These are phyloP conservation scores for Phoxinus phoxinus DNA, from an alignment of 2,113 vertebrate species.

Conservation along the genomic window DNA sequence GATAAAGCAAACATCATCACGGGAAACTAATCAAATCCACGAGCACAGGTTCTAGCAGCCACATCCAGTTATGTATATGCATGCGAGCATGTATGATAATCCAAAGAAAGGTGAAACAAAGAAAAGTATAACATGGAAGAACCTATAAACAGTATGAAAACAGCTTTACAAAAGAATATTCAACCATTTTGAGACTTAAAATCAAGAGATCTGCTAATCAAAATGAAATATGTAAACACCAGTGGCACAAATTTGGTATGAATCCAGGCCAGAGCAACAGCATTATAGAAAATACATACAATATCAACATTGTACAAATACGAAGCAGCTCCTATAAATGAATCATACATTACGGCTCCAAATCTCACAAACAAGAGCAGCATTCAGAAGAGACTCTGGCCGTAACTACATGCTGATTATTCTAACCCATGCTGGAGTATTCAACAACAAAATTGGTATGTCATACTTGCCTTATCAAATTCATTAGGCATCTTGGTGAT, in stretches of 20 bases:
- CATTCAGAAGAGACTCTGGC: not conserved
- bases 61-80: no score
- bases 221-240: not conserved
- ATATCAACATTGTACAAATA: not conserved
- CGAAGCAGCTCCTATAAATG: not conserved
- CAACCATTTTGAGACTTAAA: not conserved
- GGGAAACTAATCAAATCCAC: not conserved
- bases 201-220: not conserved
- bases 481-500: not conserved
- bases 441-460: not conserved
- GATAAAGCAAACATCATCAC: slow-evolving; percentile 4
- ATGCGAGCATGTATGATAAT: no score
- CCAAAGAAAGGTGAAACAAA: no score
- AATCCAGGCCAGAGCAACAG: not conserved
- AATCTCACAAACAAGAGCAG: slow-evolving; percentile 3
- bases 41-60: not conserved
- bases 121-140: no score
- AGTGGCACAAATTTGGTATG: not conserved
- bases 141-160: not conserved
- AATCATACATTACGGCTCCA: not conserved
- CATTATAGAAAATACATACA: not conserved
- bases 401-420: not conserved
- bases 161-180: not conserved
- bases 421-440: not conserved
- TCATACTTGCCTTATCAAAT: not conserved